Evolutionary conservation across 2,113 vertebrate species (phyloP), one percentile per base, ranked within the genome.

Genomic region (Neofelis nebulosa): DNA sequence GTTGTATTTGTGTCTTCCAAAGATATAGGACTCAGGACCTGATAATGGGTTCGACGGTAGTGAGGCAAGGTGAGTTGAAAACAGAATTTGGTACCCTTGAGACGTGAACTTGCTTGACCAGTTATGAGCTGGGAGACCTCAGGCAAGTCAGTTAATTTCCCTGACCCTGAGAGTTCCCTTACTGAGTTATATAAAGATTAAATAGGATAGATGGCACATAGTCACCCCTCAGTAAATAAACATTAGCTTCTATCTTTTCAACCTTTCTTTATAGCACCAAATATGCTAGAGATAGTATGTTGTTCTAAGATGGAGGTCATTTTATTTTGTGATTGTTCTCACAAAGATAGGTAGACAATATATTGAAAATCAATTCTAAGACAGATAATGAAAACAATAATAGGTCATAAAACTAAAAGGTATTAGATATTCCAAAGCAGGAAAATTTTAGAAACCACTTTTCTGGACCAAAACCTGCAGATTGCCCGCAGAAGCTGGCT

Each of bases 311-410:
- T 15, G 66, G 7, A 31, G 16, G 16, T 45, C 27, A 66, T 79
- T 87, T 80, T 90, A 63, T 29, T 68, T 80, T 38, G 7, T 27
- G 48, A 19, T 31, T 76, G 27, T 7, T 78, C 38, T 66, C 41
- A 71, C 52, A 89, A 33, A 48, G 31, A 68, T 55, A 90, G 10
- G 27, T 25, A 94, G 31, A 92, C 0, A 63, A 87, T 21, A 86
- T 66, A 45, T 33, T 76, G 92, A 95, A 83, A 90, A 88, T 91
- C 79, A 88, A 89, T 85, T 82, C 21, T 61, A 33, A 73, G 48
- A 65, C 21, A 90, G 3, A 48, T 63, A 81, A 85, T 57, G 19
- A 71, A 85, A 81, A 71, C 0, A 36, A 55, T 48, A 45, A 63
- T 63, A 45, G 31, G 3, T 57, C 13, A 57, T 73, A 73, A 81